phyloP scores from a whole-genome alignment of 2,797 vertebrate species.

The Okamejei kenojei region DNA sequence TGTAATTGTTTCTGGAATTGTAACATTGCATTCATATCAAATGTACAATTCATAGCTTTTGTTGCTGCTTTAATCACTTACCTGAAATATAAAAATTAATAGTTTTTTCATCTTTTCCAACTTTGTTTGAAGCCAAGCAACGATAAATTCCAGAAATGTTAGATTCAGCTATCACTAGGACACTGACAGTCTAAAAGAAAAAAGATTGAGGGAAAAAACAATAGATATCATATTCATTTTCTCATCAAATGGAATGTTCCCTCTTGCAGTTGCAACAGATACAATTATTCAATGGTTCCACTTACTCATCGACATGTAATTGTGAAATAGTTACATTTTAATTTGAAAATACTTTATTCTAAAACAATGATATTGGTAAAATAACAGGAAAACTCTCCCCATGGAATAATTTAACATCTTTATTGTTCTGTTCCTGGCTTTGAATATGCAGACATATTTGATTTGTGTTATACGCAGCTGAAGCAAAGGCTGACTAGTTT shows the following conservation, averaged over 20 bases:
- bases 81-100: constrained; percentile 85
- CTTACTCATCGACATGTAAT: constrained; percentile 26
- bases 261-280: not conserved
- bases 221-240: constrained; percentile 9
- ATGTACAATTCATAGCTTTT: not conserved
- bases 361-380: constrained; percentile 36
- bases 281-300: constrained; percentile 13
- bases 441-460: not conserved
- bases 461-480: not conserved
- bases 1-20: too few species aligned
- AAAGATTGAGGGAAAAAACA: constrained; percentile 44
- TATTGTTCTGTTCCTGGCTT: constrained; percentile 22
- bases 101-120: constrained; percentile 70
- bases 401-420: constrained; percentile 13
- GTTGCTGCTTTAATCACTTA: constrained; percentile 51
- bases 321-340: not conserved
- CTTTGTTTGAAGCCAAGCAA: constrained; percentile 78
- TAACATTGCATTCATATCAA: not conserved
- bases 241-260: constrained; percentile 16
- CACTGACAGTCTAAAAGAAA: constrained; percentile 73
- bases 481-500: not conserved
- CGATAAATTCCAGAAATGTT: constrained; percentile 80
- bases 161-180: constrained; percentile 75
- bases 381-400: constrained; percentile 31
- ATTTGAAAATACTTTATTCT: constrained; percentile 31